These are phyloP conservation scores for Phragmatobia fuliginosa DNA, from an alignment of 2,888 invertebrate species.

Conservation along the genomic window DNA sequence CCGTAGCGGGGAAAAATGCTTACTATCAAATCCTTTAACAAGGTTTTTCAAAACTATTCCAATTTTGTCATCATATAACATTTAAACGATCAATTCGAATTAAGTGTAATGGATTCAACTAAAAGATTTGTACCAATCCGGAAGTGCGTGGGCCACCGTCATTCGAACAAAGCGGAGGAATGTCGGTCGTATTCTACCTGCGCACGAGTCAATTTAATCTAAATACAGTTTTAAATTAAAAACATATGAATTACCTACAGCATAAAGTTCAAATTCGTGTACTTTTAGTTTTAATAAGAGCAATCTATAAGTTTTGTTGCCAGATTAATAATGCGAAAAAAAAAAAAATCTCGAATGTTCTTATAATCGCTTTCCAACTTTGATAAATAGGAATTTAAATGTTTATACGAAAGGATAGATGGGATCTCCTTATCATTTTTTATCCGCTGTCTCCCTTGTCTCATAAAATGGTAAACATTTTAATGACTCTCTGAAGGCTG, in stretches of 20 bases:
- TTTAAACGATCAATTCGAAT: slow-evolving; percentile 57
- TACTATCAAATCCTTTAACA: slow-evolving; percentile 16
- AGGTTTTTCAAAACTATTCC: slow-evolving; percentile 11
- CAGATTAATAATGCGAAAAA: slow-evolving; percentile 35
- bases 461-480: slow-evolving; percentile 15
- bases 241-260: slow-evolving; percentile 17
- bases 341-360: slow-evolving; percentile 22
- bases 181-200: slow-evolving; percentile 75
- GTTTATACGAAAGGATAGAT: slow-evolving; percentile 25
- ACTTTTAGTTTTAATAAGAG: background rate
- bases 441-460: slow-evolving; percentile 4
- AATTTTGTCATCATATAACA: slow-evolving; percentile 48
- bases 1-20: no score
- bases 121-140: slow-evolving; percentile 70
- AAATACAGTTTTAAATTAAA: slow-evolving; percentile 17
- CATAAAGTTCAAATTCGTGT: slow-evolving; percentile 30
- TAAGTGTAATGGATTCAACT: slow-evolving; percentile 57
- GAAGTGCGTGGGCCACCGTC: slow-evolving; percentile 76
- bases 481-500: slow-evolving; percentile 9
- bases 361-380: slow-evolving; percentile 26
- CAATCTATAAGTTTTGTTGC: slow-evolving; percentile 18
- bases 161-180: slow-evolving; percentile 77
- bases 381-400: slow-evolving; percentile 38
- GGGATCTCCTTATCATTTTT: slow-evolving; percentile 26
- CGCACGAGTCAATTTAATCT: slow-evolving; percentile 50